Percentiles rank a stretch among this genome's conserved stretches.
Evolutionary conservation across 92 coral and sea anemone genomes (phyloP).

Genomic region (Epizoanthus rinbou): DNA sequence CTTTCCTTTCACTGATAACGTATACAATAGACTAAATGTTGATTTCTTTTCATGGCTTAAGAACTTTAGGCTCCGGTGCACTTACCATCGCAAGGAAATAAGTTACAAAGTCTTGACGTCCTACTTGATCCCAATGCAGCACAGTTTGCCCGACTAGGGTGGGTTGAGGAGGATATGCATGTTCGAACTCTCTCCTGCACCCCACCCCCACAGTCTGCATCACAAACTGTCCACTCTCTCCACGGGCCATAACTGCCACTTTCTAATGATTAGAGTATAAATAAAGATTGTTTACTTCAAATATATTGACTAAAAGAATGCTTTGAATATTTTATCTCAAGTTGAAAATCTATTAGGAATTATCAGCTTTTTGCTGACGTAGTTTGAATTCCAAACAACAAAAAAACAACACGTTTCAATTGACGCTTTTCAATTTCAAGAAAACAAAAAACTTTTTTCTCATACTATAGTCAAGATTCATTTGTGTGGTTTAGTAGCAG

Average conservation of each 20-base stretch:
- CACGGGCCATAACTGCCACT: slow-evolving; percentile 68
- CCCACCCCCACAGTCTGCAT: slow-evolving; percentile 92
- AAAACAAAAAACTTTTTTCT: too few relatives aligned
- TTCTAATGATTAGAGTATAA: slow-evolving; percentile 39
- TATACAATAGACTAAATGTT: neutral
- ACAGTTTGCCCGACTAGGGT: slow-evolving; percentile 52
- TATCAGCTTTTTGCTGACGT: too few relatives aligned
- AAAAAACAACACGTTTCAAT: too few relatives aligned
- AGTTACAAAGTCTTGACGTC: slow-evolving; percentile 71
- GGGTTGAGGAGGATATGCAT: slow-evolving; percentile 56
- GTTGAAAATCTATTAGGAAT: too few relatives aligned
- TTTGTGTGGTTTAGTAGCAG: too few relatives aligned
- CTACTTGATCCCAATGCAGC: slow-evolving; percentile 60
- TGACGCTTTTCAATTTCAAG: too few relatives aligned
- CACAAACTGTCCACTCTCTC: slow-evolving; percentile 82
- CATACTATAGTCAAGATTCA: too few relatives aligned
- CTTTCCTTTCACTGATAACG: neutral
- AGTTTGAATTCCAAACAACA: too few relatives aligned
- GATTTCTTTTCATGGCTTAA: neutral
- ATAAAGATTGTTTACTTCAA: neutral
- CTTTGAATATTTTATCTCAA: too few relatives aligned
- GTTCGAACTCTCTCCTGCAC: slow-evolving; percentile 75
- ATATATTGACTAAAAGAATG: too few relatives aligned
- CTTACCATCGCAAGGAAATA: slow-evolving; percentile 68
- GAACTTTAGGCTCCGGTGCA: too few relatives aligned